Evolutionary conservation across 2,113 vertebrate species (phyloP).

Genomic region (Stegastes partitus): DNA sequence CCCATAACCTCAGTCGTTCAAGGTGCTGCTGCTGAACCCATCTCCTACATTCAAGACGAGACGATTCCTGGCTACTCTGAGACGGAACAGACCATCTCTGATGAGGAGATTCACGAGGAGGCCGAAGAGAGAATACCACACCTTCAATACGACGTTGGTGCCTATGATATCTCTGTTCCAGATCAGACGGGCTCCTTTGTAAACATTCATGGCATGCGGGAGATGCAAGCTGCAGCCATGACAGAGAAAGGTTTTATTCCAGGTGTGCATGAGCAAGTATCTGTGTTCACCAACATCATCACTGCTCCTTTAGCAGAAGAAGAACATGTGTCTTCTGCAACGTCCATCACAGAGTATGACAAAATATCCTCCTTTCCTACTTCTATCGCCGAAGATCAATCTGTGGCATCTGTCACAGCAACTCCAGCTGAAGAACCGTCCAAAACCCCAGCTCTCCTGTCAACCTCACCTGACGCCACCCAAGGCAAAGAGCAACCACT

Average conservation of each 20-base stretch:
- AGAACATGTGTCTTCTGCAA: constrained; percentile 97
- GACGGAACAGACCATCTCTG: constrained; percentile 98
- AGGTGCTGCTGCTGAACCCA: constrained; percentile 86
- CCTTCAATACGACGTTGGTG: constrained; percentile 89
- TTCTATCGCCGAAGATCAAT: constrained; percentile 96
- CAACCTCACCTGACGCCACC: constrained; percentile 85
- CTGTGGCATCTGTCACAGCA: constrained; percentile 90
- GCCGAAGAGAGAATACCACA: constrained; percentile 93
- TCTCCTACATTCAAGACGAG: constrained; percentile 97
- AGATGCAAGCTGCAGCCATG: constrained; percentile 80
- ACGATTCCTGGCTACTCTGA: constrained; percentile 98
- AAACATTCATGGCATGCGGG: constrained; percentile 87
- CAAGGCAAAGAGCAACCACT: constrained; percentile 90
- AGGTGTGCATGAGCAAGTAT: constrained; percentile 87
- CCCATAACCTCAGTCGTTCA: constrained; percentile 76
- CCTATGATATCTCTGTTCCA: constrained; percentile 91
- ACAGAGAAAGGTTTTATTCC: constrained; percentile 84
- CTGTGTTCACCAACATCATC: constrained; percentile 92
- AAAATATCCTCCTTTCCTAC: constrained; percentile 96
- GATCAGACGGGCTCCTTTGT: constrained; percentile 90
- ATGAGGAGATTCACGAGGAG: constrained; percentile 98
- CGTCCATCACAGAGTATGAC: constrained; percentile 98
- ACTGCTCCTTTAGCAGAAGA: constrained; percentile 97
- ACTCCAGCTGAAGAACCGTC: constrained; percentile 92
- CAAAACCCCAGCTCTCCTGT: constrained; percentile 88